Percentiles rank a stretch among this genome's conserved stretches.
phyloP scores from a whole-genome alignment of 2,113 vertebrate genomes.

The Ornithorhynchus anatinus region DNA sequence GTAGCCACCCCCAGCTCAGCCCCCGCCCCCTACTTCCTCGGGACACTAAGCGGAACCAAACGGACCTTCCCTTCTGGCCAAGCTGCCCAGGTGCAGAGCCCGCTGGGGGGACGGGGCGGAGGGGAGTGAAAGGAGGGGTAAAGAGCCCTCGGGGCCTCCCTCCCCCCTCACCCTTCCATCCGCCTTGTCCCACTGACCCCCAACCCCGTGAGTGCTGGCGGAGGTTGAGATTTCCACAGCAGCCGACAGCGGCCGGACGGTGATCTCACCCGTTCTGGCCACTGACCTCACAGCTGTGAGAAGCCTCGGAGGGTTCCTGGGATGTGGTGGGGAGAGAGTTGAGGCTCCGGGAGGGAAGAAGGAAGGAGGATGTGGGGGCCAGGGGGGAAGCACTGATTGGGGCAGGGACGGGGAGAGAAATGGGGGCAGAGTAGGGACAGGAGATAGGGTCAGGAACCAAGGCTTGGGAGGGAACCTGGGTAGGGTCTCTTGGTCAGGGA shows the following conservation, averaged over 20 bases:
- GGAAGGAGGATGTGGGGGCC: neutral
- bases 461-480: no score
- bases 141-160: neutral
- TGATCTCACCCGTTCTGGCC: neutral
- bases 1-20: neutral
- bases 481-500: no score
- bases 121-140: neutral
- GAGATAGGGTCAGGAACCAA: no score
- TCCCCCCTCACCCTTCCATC: neutral
- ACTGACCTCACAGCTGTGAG: neutral
- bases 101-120: neutral
- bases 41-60: neutral
- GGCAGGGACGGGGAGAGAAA: no score
- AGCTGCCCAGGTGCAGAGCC: no score
- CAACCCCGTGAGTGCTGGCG: no score
- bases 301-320: no score
- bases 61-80: no score
- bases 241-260: neutral
- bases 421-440: no score
- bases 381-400: neutral
- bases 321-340: neutral
- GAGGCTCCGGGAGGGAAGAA: neutral
- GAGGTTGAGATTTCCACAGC: no score
- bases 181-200: neutral
- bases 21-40: neutral